These are phyloP conservation scores for Cylas formicarius DNA, from an alignment of 1,140 invertebrate genomes.

Conservation along the genomic window DNA sequence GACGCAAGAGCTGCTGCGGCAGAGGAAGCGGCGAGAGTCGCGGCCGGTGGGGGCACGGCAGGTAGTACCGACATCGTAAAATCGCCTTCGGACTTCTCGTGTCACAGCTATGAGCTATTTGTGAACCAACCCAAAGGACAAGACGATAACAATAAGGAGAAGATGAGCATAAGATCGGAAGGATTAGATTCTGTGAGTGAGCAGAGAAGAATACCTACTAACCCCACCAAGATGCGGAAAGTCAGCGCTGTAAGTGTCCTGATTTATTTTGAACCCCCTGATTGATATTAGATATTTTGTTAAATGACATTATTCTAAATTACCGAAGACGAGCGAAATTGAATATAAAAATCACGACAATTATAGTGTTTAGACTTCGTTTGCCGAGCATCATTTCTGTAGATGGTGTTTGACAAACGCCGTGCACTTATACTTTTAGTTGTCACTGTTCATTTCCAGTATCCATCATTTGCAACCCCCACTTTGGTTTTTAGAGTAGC, in stretches of 20 bases:
- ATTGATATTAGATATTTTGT: slow-evolving; percentile 17
- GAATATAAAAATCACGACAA: slow-evolving; percentile 42
- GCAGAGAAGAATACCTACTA: slow-evolving; percentile 55
- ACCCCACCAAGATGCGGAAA: slow-evolving; percentile 69
- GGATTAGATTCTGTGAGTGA: slow-evolving; percentile 79
- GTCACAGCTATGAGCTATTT: slow-evolving; percentile 83
- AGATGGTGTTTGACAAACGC: slow-evolving; percentile 24
- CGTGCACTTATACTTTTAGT: slow-evolving; percentile 27
- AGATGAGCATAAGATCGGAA: slow-evolving; percentile 82
- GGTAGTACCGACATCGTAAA: slow-evolving; percentile 55
- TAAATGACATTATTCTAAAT: slow-evolving; percentile 1
- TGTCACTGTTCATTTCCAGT: slow-evolving; percentile 14
- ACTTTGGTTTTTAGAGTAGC: slow-evolving; percentile 10
- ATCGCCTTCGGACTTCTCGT: slow-evolving; percentile 82
- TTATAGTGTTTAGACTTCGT: slow-evolving; percentile 42
- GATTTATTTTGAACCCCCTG: slow-evolving; percentile 34
- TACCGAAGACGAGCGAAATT: background rate
- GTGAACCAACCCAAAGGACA: slow-evolving; percentile 78
- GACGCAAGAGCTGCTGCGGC: slow-evolving; percentile 60
- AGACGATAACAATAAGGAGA: slow-evolving; percentile 80
- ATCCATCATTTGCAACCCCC: slow-evolving; percentile 17
- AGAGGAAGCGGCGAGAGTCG: slow-evolving; percentile 47
- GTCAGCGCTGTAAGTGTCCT: slow-evolving; percentile 78
- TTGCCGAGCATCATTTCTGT: slow-evolving; percentile 25
- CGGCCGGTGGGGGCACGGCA: slow-evolving; percentile 53